These are phyloP conservation scores for Baryphthengus martii DNA, from an alignment of 2,113 vertebrate genomes.

Conservation along the genomic window DNA sequence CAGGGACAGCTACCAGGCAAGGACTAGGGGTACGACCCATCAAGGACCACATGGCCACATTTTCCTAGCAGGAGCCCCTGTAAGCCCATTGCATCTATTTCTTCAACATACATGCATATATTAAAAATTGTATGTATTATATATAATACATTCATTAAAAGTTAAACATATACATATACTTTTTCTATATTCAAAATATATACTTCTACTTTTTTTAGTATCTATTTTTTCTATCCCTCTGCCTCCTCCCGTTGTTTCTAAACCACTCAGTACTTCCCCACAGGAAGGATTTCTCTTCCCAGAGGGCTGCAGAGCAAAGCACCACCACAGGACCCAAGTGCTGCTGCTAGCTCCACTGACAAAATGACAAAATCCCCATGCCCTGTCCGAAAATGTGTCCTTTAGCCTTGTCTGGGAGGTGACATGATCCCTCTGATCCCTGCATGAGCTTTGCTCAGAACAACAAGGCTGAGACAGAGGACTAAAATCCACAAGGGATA, in stretches of 20 bases:
- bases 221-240: background rate
- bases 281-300: background rate
- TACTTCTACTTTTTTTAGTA: background rate
- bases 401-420: background rate
- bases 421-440: background rate
- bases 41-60: background rate
- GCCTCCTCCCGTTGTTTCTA: background rate
- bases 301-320: background rate
- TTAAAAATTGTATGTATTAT: rapidly evolving
- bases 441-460: background rate
- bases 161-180: background rate
- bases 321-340: background rate
- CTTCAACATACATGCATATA: background rate
- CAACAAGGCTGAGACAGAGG: background rate
- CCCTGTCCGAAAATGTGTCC: background rate
- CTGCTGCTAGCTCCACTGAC: background rate
- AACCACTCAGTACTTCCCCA: background rate
- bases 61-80: background rate
- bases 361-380: background rate
- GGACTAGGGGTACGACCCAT: background rate
- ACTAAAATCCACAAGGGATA: background rate
- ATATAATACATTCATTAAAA: background rate
- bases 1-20: background rate
- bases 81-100: background rate
- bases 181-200: background rate